Percentiles rank a stretch among this genome's conserved stretches.
Conservation (phyloP, 2,113 vertebrate genomes). For the Ceratotherium simum region DNA sequence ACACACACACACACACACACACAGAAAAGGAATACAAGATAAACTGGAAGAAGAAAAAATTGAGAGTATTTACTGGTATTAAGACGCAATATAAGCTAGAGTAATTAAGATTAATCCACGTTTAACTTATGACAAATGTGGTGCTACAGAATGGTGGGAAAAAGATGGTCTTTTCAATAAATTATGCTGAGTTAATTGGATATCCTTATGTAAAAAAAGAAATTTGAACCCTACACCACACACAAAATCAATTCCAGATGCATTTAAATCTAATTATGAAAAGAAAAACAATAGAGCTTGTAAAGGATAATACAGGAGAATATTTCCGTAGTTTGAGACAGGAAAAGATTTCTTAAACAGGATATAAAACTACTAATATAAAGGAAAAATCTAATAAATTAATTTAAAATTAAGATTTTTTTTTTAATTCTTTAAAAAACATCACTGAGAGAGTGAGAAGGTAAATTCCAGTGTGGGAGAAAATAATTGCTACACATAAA, state of each 20-base stretch:
- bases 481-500: neutral
- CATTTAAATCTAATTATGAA: constrained; percentile 38
- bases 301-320: neutral
- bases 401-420: neutral
- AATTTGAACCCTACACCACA: neutral
- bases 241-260: neutral
- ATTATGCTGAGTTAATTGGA: neutral
- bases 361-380: constrained; percentile 18
- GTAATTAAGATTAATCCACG: neutral
- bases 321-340: neutral
- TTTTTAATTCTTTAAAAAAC: neutral
- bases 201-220: constrained; percentile 39
- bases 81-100: neutral
- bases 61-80: neutral
- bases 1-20: no score
- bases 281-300: neutral
- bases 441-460: neutral
- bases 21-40: neutral
- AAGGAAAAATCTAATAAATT: neutral
- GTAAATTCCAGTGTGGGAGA: neutral
- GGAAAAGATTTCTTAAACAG: neutral
- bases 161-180: neutral
- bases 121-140: neutral
- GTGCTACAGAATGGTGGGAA: neutral
- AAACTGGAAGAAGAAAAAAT: neutral